Evolutionary conservation across 2,888 invertebrate species (phyloP), one percentile per base, ranked within the genome.

Genomic region (Auanema freiburgensis): DNA sequence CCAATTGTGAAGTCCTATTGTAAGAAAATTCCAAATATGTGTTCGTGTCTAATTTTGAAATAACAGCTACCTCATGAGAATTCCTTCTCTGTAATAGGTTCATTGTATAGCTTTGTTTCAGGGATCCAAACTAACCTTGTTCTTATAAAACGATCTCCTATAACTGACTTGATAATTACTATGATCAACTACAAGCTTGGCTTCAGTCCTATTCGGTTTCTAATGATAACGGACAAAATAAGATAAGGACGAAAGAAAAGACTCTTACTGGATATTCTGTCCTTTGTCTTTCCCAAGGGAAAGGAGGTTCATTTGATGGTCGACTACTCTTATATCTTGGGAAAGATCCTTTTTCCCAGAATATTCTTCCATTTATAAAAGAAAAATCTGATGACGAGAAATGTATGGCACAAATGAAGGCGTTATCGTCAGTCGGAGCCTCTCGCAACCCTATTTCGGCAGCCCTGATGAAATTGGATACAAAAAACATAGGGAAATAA

Each of bases 21-120:
- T 67, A 72, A 44, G 69, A 69, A 53, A 72, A 74, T 52, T 72
- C 72, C 46, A 69, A 66, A 58, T 57, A 74, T 3, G 69, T 42
- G 54, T 72, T 65, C 25, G 67, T 65, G 6, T 61, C 61, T 2
- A 60, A 41, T 21, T 68, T 72, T 24, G 64, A 57, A 25, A 74
- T 49, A 16, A 74, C 63, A 1, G 72, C 74, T 18, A 74, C 74
- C 18, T 65, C 60, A 53, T 74, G 74, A 18, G 59, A 51, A 4
- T 61, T 65, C 57, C 52, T 62, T 18, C 54, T 53, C 66, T 66
- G 54, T 24, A 60, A 41, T 6, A 25, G 52, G 18, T 5, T 5
- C 6, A 46, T 10, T 10, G 46, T 21, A 8, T 46, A 46, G 4
- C 3, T 10, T 5, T 46, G 10, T 10, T 42, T 16, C 11, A 25